phyloP scores from a whole-genome alignment of 2,888 invertebrate genomes.

The Cosmopolites sordidus region DNA sequence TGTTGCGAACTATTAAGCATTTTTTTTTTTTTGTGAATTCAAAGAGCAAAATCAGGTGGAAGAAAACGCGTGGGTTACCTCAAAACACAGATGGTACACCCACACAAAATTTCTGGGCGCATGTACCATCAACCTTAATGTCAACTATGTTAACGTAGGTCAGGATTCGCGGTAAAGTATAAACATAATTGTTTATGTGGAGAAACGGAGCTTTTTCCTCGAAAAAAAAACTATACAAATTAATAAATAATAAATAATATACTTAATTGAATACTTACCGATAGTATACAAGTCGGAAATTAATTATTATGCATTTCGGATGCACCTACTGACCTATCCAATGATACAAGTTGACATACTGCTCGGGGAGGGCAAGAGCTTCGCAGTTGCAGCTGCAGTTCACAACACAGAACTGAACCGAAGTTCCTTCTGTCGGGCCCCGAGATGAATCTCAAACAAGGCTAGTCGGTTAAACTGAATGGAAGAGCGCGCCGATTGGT shows the following conservation, averaged over 20 bases:
- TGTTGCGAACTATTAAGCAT: not conserved
- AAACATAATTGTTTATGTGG: no score
- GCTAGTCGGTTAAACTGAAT: conserved; percentile 56
- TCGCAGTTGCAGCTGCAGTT: conserved; percentile 16
- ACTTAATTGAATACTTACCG: no score
- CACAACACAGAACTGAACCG: conserved; percentile 24
- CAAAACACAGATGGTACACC: conserved; percentile 8
- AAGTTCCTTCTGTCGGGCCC: conserved; percentile 24
- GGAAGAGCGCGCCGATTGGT: conserved; percentile 62
- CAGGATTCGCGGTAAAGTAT: not conserved
- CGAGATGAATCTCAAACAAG: conserved; percentile 47
- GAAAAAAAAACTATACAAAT: no score
- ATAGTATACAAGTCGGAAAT: no score
- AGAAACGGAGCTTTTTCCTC: no score
- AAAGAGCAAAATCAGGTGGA: not conserved
- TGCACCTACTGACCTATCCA: no score
- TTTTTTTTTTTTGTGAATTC: no score
- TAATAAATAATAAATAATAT: no score
- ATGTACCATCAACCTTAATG: conserved; percentile 8
- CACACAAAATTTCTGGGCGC: conserved; percentile 14
- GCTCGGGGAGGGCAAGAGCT: conserved; percentile 9
- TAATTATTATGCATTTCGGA: no score
- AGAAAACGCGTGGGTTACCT: not conserved
- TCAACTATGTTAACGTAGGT: conserved; percentile 6
- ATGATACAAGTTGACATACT: not conserved